phyloP scores from a whole-genome alignment of 23 tunicate species.

The Phallusia fumigata region DNA sequence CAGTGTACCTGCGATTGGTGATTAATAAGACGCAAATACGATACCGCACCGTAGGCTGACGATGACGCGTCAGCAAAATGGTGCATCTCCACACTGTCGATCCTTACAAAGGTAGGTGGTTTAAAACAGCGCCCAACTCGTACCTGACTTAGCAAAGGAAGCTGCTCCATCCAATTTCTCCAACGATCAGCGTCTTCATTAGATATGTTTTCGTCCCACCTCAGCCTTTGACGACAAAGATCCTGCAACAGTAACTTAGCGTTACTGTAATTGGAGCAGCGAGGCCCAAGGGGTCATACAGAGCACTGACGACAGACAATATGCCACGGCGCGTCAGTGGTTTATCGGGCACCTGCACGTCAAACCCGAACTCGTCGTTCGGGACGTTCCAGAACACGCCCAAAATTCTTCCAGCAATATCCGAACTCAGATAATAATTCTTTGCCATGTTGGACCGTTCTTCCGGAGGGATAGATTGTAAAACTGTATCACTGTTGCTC shows the following conservation, averaged over 20 bases:
- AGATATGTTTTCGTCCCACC: too few relatives aligned
- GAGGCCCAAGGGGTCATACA: too few relatives aligned
- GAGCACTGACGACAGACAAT: neutral
- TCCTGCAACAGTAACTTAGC: too few relatives aligned
- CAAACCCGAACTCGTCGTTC: neutral
- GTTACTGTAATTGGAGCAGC: too few relatives aligned
- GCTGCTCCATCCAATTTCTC: neutral
- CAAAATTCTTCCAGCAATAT: neutral
- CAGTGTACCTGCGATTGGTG: too few relatives aligned
- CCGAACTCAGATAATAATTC: neutral
- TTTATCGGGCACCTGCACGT: neutral
- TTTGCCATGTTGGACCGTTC: neutral
- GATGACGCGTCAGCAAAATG: slow-evolving; percentile 13
- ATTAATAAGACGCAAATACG: slow-evolving; percentile 4
- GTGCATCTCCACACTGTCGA: neutral
- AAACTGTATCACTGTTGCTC: neutral
- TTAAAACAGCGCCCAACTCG: neutral
- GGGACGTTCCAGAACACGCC: slow-evolving; percentile 2
- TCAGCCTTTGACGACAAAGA: too few relatives aligned
- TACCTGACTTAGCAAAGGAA: neutral
- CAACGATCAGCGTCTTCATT: too few relatives aligned
- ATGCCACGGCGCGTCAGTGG: neutral
- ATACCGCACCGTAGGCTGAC: neutral
- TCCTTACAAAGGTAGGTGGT: neutral
- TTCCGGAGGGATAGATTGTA: neutral